A percentile compares a stretch with the other conserved stretches of the same genome.
phyloP scores from a whole-genome alignment of 2,888 invertebrate species.

The Busseola fusca region DNA sequence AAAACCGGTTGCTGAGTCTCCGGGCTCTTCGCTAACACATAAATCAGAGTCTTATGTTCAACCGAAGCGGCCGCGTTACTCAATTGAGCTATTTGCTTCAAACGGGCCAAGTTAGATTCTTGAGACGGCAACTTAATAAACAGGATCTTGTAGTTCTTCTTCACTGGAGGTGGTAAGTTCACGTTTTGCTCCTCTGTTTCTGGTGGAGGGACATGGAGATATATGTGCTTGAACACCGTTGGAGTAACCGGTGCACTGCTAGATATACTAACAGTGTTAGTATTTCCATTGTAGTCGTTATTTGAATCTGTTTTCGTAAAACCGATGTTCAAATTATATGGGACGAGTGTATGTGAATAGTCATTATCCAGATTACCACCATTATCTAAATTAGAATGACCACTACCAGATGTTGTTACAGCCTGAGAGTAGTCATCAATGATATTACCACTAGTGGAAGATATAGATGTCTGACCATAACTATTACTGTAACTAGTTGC shows the following conservation, averaged over 20 bases:
- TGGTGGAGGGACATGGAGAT: slow-evolving; percentile 93
- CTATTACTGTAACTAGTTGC: slow-evolving; percentile 13
- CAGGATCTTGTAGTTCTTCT: slow-evolving; percentile 93
- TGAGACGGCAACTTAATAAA: slow-evolving; percentile 93
- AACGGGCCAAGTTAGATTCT: slow-evolving; percentile 70
- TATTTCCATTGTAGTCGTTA: slow-evolving; percentile 17
- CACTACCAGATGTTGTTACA: background rate
- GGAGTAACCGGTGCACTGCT: slow-evolving; percentile 63
- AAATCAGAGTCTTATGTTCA: slow-evolving; percentile 92
- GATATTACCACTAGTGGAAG: slow-evolving; percentile 1
- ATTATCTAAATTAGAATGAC: slow-evolving; percentile 3
- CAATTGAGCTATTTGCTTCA: slow-evolving; percentile 88
- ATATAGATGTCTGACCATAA: slow-evolving; percentile 23
- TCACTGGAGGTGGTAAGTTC: slow-evolving; percentile 84
- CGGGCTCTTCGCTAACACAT: slow-evolving; percentile 92
- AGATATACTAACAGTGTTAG: background rate
- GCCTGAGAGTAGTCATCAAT: slow-evolving; percentile 20
- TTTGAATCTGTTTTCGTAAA: slow-evolving; percentile 11
- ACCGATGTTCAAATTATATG: slow-evolving; percentile 26
- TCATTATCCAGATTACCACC: slow-evolving; percentile 20
- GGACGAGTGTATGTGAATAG: background rate
- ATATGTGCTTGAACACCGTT: slow-evolving; percentile 91
- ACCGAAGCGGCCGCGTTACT: slow-evolving; percentile 89
- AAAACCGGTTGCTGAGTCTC: slow-evolving; percentile 85
- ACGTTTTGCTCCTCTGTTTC: slow-evolving; percentile 90